Evolutionary conservation across 1,140 invertebrate species (phyloP).

Genomic region (Achroia grisella): DNA sequence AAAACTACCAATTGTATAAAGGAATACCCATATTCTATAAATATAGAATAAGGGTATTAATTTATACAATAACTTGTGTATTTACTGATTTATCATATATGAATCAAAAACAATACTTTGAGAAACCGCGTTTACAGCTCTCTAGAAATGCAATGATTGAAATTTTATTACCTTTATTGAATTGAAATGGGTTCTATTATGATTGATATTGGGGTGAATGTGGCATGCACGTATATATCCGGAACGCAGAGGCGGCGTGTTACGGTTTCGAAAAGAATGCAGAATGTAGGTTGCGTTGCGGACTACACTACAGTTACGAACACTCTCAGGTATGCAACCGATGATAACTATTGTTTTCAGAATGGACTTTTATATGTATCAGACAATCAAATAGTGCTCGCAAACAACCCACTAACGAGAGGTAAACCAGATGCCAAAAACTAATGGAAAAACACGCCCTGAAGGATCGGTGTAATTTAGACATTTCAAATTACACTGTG

Average conservation of each 20-base stretch:
- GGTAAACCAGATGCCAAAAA: too few relatives aligned
- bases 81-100: constrained; percentile 40
- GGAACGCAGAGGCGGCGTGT: constrained; percentile 64
- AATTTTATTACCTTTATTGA: constrained; percentile 24
- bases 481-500: too few relatives aligned
- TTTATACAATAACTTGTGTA: constrained; percentile 4
- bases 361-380: constrained; percentile 23
- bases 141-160: constrained; percentile 54
- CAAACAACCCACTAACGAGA: too few relatives aligned
- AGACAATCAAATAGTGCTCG: too few relatives aligned
- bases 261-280: constrained; percentile 72
- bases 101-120: constrained; percentile 32
- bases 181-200: constrained; percentile 45
- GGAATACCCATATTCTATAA: too few relatives aligned
- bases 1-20: too few relatives aligned
- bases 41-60: too few relatives aligned
- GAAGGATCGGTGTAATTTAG: too few relatives aligned
- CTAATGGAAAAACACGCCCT: too few relatives aligned
- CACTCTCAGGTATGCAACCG: constrained; percentile 53
- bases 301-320: constrained; percentile 64
- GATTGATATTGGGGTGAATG: constrained; percentile 43
- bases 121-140: constrained; percentile 46
- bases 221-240: constrained; percentile 51
- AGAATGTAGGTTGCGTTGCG: constrained; percentile 65
- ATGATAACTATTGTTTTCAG: constrained; percentile 53